Conservation (phyloP, 1,140 invertebrate genomes). For the Gryllus bimaculatus region DNA sequence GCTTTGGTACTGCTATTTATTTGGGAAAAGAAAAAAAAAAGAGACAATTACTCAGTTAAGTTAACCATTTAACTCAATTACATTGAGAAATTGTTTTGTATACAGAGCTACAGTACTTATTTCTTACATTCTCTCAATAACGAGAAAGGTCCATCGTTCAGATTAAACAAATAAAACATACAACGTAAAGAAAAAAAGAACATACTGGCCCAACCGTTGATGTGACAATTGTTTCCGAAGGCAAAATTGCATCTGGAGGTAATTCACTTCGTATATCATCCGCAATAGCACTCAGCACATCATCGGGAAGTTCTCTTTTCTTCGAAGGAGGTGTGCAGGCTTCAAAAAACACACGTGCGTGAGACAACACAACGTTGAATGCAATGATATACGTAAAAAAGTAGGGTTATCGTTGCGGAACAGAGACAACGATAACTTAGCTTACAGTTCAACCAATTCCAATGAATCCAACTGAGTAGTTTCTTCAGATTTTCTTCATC, state of each 20-base stretch:
- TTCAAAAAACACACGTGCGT: background rate
- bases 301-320: background rate
- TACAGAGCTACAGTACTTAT: no score
- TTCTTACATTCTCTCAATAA: no score
- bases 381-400: background rate
- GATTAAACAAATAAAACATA: no score
- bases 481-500: background rate
- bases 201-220: background rate
- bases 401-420: background rate
- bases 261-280: slow-evolving; percentile 11
- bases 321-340: background rate
- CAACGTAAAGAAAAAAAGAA: background rate
- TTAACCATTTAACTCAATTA: no score
- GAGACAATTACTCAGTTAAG: no score
- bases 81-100: no score
- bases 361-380: background rate
- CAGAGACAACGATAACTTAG: background rate
- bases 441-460: slow-evolving; percentile 9
- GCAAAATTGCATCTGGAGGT: slow-evolving; percentile 14
- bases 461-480: slow-evolving; percentile 3
- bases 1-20: no score
- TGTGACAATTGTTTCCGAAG: slow-evolving; percentile 10
- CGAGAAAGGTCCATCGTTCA: no score
- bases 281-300: slow-evolving; percentile 13
- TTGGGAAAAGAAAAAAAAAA: no score